Conservation (phyloP, 2,888 invertebrate genomes). For the Saturnia pavonia region DNA sequence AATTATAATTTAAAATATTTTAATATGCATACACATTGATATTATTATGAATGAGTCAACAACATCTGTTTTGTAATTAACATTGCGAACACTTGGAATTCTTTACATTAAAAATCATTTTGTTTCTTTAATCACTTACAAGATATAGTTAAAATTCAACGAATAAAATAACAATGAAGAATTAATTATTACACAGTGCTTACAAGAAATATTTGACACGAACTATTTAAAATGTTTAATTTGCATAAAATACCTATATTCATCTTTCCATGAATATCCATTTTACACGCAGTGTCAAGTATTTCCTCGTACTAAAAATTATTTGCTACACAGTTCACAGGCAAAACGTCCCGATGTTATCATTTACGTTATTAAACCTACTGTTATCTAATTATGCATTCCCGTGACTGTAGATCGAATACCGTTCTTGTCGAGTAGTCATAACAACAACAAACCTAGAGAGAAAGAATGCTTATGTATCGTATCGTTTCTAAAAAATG, state of each 20-base stretch:
- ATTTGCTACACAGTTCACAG: not conserved
- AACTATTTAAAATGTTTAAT: not conserved
- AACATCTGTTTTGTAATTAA: not conserved
- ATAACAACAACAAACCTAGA: too few species aligned
- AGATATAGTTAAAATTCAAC: not conserved
- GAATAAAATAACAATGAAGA: not conserved
- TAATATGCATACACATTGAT: not conserved
- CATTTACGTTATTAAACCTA: not conserved
- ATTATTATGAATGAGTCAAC: not conserved
- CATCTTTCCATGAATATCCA: not conserved
- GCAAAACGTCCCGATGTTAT: not conserved
- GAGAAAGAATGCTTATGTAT: too few species aligned
- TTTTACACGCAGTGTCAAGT: not conserved
- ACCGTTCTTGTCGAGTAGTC: too few species aligned
- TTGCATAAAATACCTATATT: too few species aligned
- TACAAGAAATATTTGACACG: not conserved
- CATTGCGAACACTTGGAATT: not conserved
- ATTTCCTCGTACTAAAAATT: not conserved
- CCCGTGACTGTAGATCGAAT: too few species aligned
- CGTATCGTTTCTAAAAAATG: too few species aligned
- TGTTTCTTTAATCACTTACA: conserved; percentile 7
- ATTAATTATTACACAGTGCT: not conserved
- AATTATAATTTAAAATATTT: too few species aligned
- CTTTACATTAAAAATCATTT: not conserved
- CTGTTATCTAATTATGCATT: not conserved